Conservation (phyloP, 2,797 vertebrate genomes). For the Odontamblyopus rebecca region DNA sequence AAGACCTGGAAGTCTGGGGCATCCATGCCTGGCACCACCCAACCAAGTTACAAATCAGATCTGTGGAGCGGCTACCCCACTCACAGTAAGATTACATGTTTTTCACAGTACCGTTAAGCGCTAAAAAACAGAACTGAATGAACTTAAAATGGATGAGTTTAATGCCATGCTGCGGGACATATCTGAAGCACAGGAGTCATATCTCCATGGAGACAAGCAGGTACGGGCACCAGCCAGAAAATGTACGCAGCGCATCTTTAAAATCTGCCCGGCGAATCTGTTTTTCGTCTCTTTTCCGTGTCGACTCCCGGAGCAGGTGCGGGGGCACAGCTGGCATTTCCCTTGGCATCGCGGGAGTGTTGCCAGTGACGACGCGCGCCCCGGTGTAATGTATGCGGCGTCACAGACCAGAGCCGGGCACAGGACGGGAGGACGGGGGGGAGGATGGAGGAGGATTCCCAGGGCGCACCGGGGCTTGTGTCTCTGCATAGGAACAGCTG, state of each 20-base stretch:
- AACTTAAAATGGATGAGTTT: too few relatives aligned
- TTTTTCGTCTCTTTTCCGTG: neutral
- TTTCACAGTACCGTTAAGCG: too few relatives aligned
- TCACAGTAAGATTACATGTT: too few relatives aligned
- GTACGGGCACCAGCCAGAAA: neutral
- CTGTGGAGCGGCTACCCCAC: too few relatives aligned
- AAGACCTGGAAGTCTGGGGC: too few relatives aligned
- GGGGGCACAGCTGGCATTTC: slow-evolving; percentile 68
- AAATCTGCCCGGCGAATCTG: slow-evolving; percentile 28
- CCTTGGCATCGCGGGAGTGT: slow-evolving; percentile 45
- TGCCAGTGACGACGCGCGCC: slow-evolving; percentile 55
- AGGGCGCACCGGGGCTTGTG: slow-evolving; percentile 11
- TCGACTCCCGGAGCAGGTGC: slow-evolving; percentile 57
- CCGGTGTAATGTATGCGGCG: slow-evolving; percentile 59
- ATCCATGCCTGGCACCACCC: too few relatives aligned
- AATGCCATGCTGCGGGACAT: too few relatives aligned
- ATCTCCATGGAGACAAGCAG: neutral
- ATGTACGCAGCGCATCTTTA: slow-evolving; percentile 3
- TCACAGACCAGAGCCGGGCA: slow-evolving; percentile 42
- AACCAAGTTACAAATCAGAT: too few relatives aligned
- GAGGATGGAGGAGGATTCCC: slow-evolving; percentile 28
- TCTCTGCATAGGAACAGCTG: slow-evolving; percentile 5
- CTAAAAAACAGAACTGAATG: too few relatives aligned
- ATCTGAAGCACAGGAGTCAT: too few relatives aligned
- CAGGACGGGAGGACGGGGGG: slow-evolving; percentile 16